These are phyloP conservation scores for Drosophila erecta DNA, from an alignment of 1,140 invertebrate species.

Conservation along the genomic window DNA sequence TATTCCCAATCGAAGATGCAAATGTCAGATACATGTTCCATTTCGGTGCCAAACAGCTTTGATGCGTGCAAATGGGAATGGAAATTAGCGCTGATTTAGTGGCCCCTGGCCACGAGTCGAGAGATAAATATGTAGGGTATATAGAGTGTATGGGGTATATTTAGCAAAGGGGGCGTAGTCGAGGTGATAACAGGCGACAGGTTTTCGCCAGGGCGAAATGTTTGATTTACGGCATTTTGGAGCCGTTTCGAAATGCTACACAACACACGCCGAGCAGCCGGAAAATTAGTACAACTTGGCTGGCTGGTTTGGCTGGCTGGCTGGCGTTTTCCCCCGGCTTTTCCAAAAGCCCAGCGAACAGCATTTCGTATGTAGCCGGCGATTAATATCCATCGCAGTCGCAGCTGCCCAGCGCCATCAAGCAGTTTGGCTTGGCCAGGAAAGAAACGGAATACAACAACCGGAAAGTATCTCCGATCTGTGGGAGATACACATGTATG, in stretches of 20 bases:
- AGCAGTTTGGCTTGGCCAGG: constrained; percentile 38
- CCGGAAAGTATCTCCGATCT: constrained; percentile 18
- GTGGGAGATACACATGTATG: constrained; percentile 22
- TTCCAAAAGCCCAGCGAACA: constrained; percentile 48
- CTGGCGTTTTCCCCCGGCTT: constrained; percentile 9
- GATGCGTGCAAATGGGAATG: constrained; percentile 12
- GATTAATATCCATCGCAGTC: constrained; percentile 77
- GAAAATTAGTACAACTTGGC: constrained; percentile 56
- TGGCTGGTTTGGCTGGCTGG: too few species aligned
- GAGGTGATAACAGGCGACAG: constrained; percentile 74
- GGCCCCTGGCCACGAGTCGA: constrained; percentile 37
- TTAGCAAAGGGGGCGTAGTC: constrained; percentile 58
- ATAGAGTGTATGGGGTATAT: neutral
- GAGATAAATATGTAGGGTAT: constrained; percentile 14
- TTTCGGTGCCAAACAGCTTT: constrained; percentile 8
- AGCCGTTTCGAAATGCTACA: constrained; percentile 75
- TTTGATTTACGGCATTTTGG: constrained; percentile 79
- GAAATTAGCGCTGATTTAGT: constrained; percentile 62
- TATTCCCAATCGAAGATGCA: constrained; percentile 24
- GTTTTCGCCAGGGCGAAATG: constrained; percentile 55
- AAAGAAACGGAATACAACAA: constrained; percentile 42
- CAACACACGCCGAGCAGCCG: constrained; percentile 56
- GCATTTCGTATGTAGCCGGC: constrained; percentile 64
- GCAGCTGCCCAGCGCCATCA: constrained; percentile 80
- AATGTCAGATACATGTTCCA: constrained; percentile 24